Evolutionary conservation across 2,113 vertebrate species (phyloP).

Genomic region (Epinephelus moara): DNA sequence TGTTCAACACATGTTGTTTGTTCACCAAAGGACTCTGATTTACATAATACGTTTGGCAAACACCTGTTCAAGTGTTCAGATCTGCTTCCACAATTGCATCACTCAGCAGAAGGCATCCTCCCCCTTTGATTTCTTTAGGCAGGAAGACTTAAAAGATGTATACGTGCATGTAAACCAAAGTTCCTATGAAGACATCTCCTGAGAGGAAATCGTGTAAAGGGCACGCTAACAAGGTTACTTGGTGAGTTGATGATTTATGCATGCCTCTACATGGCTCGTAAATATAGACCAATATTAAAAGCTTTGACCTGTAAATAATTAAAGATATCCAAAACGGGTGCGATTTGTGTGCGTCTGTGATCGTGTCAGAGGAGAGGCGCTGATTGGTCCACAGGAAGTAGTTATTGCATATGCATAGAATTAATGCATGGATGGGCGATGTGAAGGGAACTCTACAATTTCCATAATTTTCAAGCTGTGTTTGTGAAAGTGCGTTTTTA

Average conservation of each 20-base stretch:
- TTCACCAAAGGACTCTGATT: slow-evolving; percentile 52
- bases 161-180: slow-evolving; percentile 29
- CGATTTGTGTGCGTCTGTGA: slow-evolving; percentile 46
- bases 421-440: background rate
- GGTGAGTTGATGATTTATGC: slow-evolving; percentile 71
- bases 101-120: slow-evolving; percentile 25
- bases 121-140: slow-evolving; percentile 19
- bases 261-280: slow-evolving; percentile 66
- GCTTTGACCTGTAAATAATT: slow-evolving; percentile 76
- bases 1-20: slow-evolving; percentile 57
- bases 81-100: slow-evolving; percentile 28
- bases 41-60: slow-evolving; percentile 61
- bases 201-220: slow-evolving; percentile 52
- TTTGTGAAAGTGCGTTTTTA: slow-evolving; percentile 23
- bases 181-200: slow-evolving; percentile 38
- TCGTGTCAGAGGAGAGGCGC: background rate
- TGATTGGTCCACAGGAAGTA: slow-evolving; percentile 31
- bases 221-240: slow-evolving; percentile 61
- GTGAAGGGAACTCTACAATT: background rate
- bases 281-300: slow-evolving; percentile 77
- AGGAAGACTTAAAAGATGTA: slow-evolving; percentile 8
- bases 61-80: slow-evolving; percentile 67
- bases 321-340: slow-evolving; percentile 55
- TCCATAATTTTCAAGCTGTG: background rate
- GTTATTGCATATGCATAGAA: slow-evolving; percentile 16